A percentile compares a stretch with the other conserved stretches of the same genome.
phyloP scores from a whole-genome alignment of 2,113 vertebrate genomes.

The Hippopotamus amphibius region DNA sequence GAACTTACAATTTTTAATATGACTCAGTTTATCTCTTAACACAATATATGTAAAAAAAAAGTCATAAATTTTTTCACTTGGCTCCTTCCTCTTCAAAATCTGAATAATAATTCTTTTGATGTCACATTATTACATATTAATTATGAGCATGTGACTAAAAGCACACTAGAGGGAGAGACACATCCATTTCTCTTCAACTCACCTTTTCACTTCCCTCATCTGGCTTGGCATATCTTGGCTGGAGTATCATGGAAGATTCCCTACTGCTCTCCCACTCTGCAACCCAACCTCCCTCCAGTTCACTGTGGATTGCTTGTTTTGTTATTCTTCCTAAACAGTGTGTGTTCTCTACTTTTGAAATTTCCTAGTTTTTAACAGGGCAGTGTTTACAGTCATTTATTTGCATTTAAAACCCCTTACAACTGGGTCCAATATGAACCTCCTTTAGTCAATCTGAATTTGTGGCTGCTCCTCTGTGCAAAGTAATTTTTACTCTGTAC shows the following conservation, averaged over 20 bases:
- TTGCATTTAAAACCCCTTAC: constrained; percentile 11
- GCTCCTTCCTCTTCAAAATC: background rate
- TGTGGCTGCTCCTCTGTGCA: background rate
- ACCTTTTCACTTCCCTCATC: background rate
- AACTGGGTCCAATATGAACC: background rate
- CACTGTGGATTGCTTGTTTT: background rate
- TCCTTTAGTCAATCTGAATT: background rate
- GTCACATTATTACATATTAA: background rate
- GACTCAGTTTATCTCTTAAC: background rate
- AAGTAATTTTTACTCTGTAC: background rate
- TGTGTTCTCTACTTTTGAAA: background rate
- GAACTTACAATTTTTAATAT: background rate
- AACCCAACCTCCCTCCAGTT: background rate
- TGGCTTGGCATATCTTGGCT: background rate
- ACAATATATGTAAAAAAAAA: background rate
- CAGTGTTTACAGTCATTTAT: background rate
- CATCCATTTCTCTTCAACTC: background rate
- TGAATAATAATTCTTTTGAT: background rate
- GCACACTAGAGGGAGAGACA: background rate
- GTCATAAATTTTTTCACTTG: background rate
- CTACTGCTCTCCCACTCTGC: background rate
- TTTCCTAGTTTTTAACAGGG: background rate
- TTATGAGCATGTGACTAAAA: background rate
- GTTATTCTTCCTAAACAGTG: background rate
- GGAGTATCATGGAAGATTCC: background rate